A percentile compares a stretch with the other conserved stretches of the same genome.
Conservation (phyloP, 2,888 invertebrate species). For the Orthosia incerta region DNA sequence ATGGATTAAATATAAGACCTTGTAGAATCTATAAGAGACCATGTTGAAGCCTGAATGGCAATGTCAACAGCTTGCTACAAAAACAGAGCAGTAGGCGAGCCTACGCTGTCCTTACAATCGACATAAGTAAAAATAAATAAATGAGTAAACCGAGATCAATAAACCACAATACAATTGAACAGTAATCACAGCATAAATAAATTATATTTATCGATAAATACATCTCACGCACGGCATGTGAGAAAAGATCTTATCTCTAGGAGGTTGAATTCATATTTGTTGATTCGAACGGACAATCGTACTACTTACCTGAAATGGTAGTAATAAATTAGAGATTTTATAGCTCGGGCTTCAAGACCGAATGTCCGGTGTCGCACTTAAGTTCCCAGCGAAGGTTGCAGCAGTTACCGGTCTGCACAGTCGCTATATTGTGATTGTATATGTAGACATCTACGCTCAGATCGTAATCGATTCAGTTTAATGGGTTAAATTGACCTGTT, state of each 20-base stretch:
- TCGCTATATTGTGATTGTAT: conserved; percentile 71
- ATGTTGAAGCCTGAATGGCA: conserved; percentile 53
- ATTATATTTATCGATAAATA: conserved; percentile 74
- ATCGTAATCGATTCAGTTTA: conserved; percentile 74
- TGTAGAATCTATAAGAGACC: conserved; percentile 40
- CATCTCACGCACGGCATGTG: conserved; percentile 68
- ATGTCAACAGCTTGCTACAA: conserved; percentile 57
- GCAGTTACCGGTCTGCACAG: conserved; percentile 70
- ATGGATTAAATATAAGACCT: conserved; percentile 30
- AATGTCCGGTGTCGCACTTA: conserved; percentile 69
- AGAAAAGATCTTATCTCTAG: conserved; percentile 76
- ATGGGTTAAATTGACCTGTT: conserved; percentile 73
- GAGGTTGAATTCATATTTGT: conserved; percentile 72
- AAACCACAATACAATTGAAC: conserved; percentile 78
- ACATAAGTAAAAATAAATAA: conserved; percentile 66
- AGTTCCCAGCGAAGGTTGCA: conserved; percentile 69
- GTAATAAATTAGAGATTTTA: conserved; percentile 75
- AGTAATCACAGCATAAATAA: conserved; percentile 68
- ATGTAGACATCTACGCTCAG: conserved; percentile 58
- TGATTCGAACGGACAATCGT: conserved; percentile 73
- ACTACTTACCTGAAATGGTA: conserved; percentile 74
- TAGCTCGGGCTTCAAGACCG: conserved; percentile 71
- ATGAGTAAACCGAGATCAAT: conserved; percentile 76
- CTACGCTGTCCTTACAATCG: conserved; percentile 35
- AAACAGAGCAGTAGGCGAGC: conserved; percentile 48